A percentile compares a stretch with the other conserved stretches of the same genome.
These are phyloP conservation scores for Helicorthomorpha holstii DNA, from an alignment of 1,140 invertebrate species.

Conservation along the genomic window DNA sequence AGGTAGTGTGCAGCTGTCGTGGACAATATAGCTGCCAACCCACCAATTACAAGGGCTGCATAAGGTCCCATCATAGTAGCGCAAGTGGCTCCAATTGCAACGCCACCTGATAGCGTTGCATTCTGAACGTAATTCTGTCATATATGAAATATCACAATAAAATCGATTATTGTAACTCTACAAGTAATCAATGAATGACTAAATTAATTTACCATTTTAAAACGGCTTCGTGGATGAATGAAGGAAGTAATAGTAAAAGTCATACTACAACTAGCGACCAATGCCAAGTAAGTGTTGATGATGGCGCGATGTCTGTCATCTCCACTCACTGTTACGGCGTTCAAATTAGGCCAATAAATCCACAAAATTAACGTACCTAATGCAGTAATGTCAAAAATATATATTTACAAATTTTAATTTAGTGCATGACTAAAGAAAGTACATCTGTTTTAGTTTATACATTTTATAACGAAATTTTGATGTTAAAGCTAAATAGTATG, in stretches of 20 bases:
- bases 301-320: slow-evolving; percentile 32
- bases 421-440: too few relatives aligned
- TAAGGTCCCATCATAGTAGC: not conserved
- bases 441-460: too few relatives aligned
- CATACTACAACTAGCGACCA: slow-evolving; percentile 26
- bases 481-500: too few relatives aligned
- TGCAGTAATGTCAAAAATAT: slow-evolving; percentile 8
- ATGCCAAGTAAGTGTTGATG: slow-evolving; percentile 35
- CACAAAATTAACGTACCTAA: slow-evolving; percentile 44
- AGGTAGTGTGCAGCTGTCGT: not conserved
- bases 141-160: not conserved
- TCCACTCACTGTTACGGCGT: slow-evolving; percentile 26
- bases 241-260: slow-evolving; percentile 31
- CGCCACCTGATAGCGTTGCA: not conserved
- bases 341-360: slow-evolving; percentile 39
- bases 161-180: not conserved
- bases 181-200: not conserved
- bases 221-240: slow-evolving; percentile 21
- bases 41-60: not conserved
- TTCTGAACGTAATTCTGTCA: slow-evolving; percentile 18
- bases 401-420: not conserved
- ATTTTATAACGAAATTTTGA: too few relatives aligned
- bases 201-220: slow-evolving; percentile 12
- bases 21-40: not conserved
- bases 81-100: not conserved